Conservation (phyloP, 2,888 invertebrate genomes). For the Trilocha varians region DNA sequence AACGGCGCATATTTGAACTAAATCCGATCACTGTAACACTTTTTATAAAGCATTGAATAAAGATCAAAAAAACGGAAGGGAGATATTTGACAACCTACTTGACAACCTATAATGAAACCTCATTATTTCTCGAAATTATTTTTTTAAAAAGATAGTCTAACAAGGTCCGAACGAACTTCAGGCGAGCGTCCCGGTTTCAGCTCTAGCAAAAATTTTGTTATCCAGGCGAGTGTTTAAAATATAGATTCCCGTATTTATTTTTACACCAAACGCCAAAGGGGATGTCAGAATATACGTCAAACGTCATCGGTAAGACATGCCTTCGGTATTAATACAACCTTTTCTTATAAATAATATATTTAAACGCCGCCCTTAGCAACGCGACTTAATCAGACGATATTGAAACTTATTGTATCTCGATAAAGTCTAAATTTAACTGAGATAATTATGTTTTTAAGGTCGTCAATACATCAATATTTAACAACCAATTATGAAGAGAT, state of each 20-base stretch:
- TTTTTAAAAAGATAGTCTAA: too few species aligned
- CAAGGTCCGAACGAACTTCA: too few species aligned
- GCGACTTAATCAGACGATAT: constrained; percentile 12
- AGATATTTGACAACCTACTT: too few species aligned
- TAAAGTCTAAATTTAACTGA: constrained; percentile 16
- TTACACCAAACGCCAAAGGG: constrained; percentile 19
- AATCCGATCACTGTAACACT: too few species aligned
- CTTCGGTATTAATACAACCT: constrained; percentile 64
- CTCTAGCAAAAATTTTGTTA: too few species aligned
- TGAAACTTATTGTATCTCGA: constrained; percentile 7
- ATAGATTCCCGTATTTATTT: background rate
- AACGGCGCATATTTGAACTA: too few species aligned
- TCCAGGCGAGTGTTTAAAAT: too few species aligned
- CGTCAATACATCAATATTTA: constrained; percentile 29
- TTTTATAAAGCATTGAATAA: too few species aligned
- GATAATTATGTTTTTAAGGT: constrained; percentile 21
- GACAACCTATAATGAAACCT: too few species aligned
- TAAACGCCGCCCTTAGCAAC: constrained; percentile 37
- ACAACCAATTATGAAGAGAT: constrained; percentile 66
- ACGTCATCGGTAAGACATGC: constrained; percentile 70
- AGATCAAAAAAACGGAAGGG: too few species aligned
- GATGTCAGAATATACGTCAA: constrained; percentile 67
- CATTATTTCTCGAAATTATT: too few species aligned
- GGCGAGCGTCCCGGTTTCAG: too few species aligned
- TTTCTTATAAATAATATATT: constrained; percentile 65